Evolutionary conservation across 1,140 invertebrate genomes (phyloP).

Genomic region (Drosophila yakuba): DNA sequence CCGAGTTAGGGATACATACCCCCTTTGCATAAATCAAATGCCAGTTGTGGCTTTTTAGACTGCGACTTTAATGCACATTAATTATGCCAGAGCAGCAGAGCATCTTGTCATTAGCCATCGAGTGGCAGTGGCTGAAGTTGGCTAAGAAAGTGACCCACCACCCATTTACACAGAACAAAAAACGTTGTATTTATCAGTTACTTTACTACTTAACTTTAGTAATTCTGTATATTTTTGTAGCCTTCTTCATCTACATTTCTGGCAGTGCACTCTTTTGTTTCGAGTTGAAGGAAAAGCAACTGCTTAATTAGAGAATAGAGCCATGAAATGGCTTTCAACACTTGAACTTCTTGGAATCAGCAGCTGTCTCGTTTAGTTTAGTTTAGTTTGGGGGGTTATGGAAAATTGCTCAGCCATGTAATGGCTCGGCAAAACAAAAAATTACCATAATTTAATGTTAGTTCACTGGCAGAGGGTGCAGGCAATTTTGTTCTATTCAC

Average conservation of each 20-base stretch:
- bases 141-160: constrained; percentile 22
- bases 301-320: constrained; percentile 65
- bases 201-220: no score
- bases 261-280: constrained; percentile 3
- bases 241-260: neutral
- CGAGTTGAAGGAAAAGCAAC: constrained; percentile 36
- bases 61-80: constrained; percentile 62
- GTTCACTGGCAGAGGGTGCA: constrained; percentile 1
- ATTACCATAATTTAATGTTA: constrained; percentile 47
- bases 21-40: constrained; percentile 4
- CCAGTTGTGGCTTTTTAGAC: constrained; percentile 24
- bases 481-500: constrained; percentile 13
- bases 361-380: constrained; percentile 15
- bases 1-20: neutral
- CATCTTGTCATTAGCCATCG: constrained; percentile 45
- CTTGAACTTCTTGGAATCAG: constrained; percentile 51
- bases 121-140: neutral
- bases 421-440: constrained; percentile 25
- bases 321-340: constrained; percentile 48
- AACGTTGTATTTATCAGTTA: neutral
- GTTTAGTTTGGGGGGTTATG: neutral
- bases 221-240: no score
- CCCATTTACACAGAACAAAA: neutral
- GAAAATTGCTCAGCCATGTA: constrained; percentile 46
- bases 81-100: constrained; percentile 44